phyloP scores from a whole-genome alignment of 2,888 invertebrate genomes.

The Clusia tigrina region DNA sequence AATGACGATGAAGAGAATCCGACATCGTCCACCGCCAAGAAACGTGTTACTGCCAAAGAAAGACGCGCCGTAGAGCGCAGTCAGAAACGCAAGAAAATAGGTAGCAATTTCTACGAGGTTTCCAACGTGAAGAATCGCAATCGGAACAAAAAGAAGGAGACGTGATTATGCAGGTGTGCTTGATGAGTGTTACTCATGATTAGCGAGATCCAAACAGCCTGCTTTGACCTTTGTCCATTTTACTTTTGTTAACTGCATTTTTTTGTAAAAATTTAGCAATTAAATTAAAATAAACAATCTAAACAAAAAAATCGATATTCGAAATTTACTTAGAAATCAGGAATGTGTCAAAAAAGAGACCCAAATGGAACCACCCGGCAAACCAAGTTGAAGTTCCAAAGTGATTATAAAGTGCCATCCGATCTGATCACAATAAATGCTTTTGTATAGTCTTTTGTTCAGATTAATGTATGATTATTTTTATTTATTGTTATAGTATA shows the following conservation, averaged over 20 bases:
- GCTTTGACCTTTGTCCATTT: neutral
- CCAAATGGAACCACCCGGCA: too few species aligned
- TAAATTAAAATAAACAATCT: neutral
- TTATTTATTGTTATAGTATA: neutral
- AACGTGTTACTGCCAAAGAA: slow-evolving; percentile 79
- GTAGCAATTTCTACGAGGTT: slow-evolving; percentile 89
- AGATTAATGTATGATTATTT: neutral
- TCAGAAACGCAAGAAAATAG: slow-evolving; percentile 80
- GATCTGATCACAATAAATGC: too few species aligned
- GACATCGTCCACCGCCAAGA: slow-evolving; percentile 51
- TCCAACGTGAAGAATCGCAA: slow-evolving; percentile 89
- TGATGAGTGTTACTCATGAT: neutral
- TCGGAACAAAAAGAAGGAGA: slow-evolving; percentile 71
- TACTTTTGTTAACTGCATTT: neutral
- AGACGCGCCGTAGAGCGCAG: slow-evolving; percentile 78
- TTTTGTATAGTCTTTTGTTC: too few species aligned
- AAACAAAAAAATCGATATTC: too few species aligned
- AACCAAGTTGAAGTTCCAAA: too few species aligned
- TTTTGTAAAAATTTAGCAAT: neutral
- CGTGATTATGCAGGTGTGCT: slow-evolving; percentile 25
- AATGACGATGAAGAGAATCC: slow-evolving; percentile 42
- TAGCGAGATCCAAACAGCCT: slow-evolving; percentile 8
- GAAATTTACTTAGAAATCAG: too few species aligned
- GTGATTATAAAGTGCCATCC: too few species aligned
- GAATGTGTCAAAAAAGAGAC: too few species aligned